Conservation (phyloP, 1,140 invertebrate species). For the Papilio aristodemus region DNA sequence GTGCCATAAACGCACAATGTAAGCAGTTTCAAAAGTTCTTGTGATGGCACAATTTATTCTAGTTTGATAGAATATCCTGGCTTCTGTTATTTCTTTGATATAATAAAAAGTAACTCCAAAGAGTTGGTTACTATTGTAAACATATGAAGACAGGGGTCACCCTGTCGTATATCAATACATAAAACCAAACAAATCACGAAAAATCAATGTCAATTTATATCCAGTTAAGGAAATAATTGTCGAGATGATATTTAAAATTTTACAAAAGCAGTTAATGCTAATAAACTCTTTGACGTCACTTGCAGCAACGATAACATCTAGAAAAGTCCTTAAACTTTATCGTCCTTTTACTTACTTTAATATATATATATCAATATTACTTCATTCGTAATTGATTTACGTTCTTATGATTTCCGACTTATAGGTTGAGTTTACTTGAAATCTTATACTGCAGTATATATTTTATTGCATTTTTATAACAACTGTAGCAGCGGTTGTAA, state of each 20-base stretch:
- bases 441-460: no score
- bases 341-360: not conserved
- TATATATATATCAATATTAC: not conserved
- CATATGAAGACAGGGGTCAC: no score
- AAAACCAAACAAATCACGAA: not conserved
- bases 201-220: not conserved
- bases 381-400: not conserved
- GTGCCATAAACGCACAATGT: no score
- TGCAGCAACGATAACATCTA: not conserved
- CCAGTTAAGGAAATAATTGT: not conserved
- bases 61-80: no score
- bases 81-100: no score
- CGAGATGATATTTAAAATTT: not conserved
- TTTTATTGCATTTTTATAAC: no score
- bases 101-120: no score
- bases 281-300: not conserved
- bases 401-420: not conserved
- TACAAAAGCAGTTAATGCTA: not conserved
- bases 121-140: no score
- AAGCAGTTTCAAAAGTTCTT: no score
- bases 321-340: conserved; percentile 21
- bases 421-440: not conserved
- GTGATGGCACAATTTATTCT: no score
- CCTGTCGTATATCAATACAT: no score
- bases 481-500: no score